Evolutionary conservation across 2,113 vertebrate species (phyloP).

Genomic region (Oryzias javanicus): DNA sequence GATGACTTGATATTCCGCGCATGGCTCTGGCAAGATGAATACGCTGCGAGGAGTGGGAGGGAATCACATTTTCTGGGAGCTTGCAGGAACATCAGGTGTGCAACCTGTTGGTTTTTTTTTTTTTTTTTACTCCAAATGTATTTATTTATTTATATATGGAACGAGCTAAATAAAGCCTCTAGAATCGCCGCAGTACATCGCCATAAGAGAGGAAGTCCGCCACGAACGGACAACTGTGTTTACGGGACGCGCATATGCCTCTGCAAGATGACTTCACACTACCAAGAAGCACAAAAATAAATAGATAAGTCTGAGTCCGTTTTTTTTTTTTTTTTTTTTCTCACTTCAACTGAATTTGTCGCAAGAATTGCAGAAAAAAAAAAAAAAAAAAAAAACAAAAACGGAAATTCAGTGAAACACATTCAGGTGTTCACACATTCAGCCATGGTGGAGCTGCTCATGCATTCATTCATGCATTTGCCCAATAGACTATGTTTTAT

Average conservation of each 20-base stretch:
- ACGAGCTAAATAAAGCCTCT: no score
- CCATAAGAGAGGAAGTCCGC: no score
- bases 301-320: constrained; percentile 33
- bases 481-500: constrained; percentile 43
- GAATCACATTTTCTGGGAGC: constrained; percentile 22
- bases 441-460: constrained; percentile 32
- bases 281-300: constrained; percentile 17
- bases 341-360: constrained; percentile 20
- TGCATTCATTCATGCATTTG: constrained; percentile 65
- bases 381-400: constrained; percentile 26
- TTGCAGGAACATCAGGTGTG: constrained; percentile 53
- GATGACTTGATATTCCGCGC: constrained; percentile 26
- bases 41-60: constrained; percentile 23
- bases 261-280: constrained; percentile 32
- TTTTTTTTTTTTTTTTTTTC: constrained; percentile 27
- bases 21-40: constrained; percentile 14
- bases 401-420: constrained; percentile 31
- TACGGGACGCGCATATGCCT: constrained; percentile 29
- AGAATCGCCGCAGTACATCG: no score
- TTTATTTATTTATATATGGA: no score
- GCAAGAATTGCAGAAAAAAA: constrained; percentile 24
- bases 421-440: constrained; percentile 56
- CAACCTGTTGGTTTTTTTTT: constrained; percentile 7
- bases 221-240: background rate
- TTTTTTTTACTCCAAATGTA: no score